phyloP scores from a whole-genome alignment of 1,140 invertebrate species.

The Helicoverpa zea region DNA sequence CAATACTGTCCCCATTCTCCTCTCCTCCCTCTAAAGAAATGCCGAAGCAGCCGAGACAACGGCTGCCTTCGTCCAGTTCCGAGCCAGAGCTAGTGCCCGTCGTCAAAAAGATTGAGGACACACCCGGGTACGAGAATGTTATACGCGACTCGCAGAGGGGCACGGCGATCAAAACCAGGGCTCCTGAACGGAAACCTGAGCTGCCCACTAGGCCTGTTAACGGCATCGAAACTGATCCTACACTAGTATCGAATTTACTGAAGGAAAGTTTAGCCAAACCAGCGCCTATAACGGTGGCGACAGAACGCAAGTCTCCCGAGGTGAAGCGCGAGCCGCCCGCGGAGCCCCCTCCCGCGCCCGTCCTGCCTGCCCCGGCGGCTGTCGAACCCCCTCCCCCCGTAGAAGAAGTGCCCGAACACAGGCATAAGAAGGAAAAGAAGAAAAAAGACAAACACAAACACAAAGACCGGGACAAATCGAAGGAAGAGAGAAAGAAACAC shows the following conservation, averaged over 20 bases:
- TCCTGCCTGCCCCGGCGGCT: constrained; percentile 45
- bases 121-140: constrained; percentile 79
- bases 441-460: constrained; percentile 87
- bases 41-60: constrained; percentile 63
- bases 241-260: constrained; percentile 81
- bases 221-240: constrained; percentile 84
- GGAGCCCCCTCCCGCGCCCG: constrained; percentile 47
- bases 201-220: constrained; percentile 65
- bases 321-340: constrained; percentile 67
- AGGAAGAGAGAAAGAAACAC: constrained; percentile 84
- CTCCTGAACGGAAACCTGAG: constrained; percentile 67
- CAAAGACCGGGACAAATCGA: constrained; percentile 83
- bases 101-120: constrained; percentile 82
- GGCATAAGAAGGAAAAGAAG: constrained; percentile 84
- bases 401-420: constrained; percentile 69
- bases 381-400: constrained; percentile 51
- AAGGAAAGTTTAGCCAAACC: constrained; percentile 84
- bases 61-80: constrained; percentile 65
- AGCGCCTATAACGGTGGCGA: constrained; percentile 74
- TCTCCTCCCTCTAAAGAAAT: constrained; percentile 73
- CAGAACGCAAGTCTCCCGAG: constrained; percentile 74
- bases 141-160: constrained; percentile 76
- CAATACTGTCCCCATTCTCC: constrained; percentile 80
- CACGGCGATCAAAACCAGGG: constrained; percentile 62
- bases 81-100: constrained; percentile 79